These are phyloP conservation scores for Helicoverpa assulta DNA, from an alignment of 2,888 invertebrate species.

Conservation along the genomic window DNA sequence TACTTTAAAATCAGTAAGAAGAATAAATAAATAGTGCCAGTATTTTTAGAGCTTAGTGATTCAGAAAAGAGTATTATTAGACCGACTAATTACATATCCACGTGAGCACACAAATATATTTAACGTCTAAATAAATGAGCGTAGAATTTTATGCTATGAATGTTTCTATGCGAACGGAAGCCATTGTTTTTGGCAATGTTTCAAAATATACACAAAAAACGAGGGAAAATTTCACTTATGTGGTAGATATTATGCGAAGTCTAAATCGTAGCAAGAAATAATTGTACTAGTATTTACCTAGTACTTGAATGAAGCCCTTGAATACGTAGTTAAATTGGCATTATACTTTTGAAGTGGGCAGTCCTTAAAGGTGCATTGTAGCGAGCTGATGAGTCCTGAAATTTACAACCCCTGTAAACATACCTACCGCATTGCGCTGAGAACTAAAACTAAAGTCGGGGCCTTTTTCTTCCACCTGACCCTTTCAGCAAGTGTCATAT, in stretches of 20 bases:
- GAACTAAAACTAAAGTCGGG: too few relatives aligned
- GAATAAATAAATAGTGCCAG: background rate
- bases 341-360: too few relatives aligned
- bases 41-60: background rate
- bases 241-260: background rate
- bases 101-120: background rate
- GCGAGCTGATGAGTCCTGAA: too few relatives aligned
- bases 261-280: background rate
- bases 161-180: background rate
- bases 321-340: too few relatives aligned
- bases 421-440: too few relatives aligned
- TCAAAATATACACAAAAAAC: slow-evolving; percentile 22
- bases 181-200: slow-evolving; percentile 25
- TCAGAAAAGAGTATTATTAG: background rate
- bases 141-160: slow-evolving; percentile 5
- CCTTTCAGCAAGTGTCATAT: too few relatives aligned
- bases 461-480: too few relatives aligned
- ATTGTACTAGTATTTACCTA: background rate
- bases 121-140: slow-evolving; percentile 24
- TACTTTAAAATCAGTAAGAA: background rate
- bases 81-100: slow-evolving; percentile 11
- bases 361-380: too few relatives aligned
- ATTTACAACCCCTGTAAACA: too few relatives aligned
- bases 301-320: too few relatives aligned
- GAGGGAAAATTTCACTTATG: background rate